Conservation (phyloP, 1,140 invertebrate genomes). For the Drosophila ercepeae region DNA sequence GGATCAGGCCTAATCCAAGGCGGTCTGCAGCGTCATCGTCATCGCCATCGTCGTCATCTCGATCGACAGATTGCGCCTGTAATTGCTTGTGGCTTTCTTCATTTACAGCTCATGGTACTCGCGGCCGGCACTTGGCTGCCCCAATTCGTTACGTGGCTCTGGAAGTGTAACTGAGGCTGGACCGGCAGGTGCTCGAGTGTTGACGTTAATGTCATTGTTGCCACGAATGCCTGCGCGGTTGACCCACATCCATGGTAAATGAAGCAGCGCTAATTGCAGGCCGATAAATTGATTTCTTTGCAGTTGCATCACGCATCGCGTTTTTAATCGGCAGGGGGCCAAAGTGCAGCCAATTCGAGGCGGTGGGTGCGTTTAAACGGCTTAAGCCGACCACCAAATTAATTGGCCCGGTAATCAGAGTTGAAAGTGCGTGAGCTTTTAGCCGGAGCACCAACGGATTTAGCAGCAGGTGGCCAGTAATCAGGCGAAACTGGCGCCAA, state of each 20-base stretch:
- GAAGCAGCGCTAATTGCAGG: conserved; percentile 61
- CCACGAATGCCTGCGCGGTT: conserved; percentile 35
- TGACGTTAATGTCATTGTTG: conserved; percentile 73
- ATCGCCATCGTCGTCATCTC: conserved; percentile 57
- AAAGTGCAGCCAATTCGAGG: conserved; percentile 48
- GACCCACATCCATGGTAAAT: conserved; percentile 75
- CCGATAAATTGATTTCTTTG: conserved; percentile 60
- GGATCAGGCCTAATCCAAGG: conserved; percentile 46
- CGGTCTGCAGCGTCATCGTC: conserved; percentile 56
- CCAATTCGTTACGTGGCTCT: conserved; percentile 61
- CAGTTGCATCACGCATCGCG: conserved; percentile 59
- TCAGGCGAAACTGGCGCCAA: conserved; percentile 20
- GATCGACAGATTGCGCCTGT: conserved; percentile 46
- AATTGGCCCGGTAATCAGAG: conserved; percentile 55
- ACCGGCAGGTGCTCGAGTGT: conserved; percentile 53
- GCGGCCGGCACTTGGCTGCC: conserved; percentile 35
- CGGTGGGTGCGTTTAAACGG: conserved; percentile 42
- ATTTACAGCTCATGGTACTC: conserved; percentile 5
- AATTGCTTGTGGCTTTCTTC: conserved; percentile 61
- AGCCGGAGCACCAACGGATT: conserved; percentile 9
- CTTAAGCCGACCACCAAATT: conserved; percentile 60
- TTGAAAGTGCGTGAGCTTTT: conserved; percentile 39
- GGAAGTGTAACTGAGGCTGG: conserved; percentile 13
- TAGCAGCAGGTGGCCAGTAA: conserved; percentile 55
- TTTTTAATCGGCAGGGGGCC: conserved; percentile 3